Evolutionary conservation across 2,888 invertebrate species (phyloP).

Genomic region (Leptopterna dolabrata): DNA sequence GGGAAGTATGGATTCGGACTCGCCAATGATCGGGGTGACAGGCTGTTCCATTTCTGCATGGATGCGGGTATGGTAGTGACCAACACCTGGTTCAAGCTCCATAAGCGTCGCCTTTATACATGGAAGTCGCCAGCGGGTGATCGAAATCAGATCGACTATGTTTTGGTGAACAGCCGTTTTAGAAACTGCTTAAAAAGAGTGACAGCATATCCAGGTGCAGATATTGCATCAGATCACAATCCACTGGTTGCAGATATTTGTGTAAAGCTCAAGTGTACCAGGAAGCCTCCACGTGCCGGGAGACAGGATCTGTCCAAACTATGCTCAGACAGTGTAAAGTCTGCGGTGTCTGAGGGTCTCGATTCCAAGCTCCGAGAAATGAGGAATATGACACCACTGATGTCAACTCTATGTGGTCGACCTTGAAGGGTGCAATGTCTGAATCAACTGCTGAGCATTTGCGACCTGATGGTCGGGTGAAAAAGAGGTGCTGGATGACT

Average conservation of each 20-base stretch:
- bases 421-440: slow-evolving; percentile 12
- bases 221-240: slow-evolving; percentile 9
- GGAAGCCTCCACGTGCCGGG: not conserved
- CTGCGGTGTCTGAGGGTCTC: not conserved
- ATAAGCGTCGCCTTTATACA: slow-evolving; percentile 20
- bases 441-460: slow-evolving; percentile 15
- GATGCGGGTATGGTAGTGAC: slow-evolving; percentile 23
- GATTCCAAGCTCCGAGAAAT: not conserved
- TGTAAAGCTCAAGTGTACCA: not conserved
- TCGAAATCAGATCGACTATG: not conserved
- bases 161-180: not conserved
- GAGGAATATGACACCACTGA: not conserved
- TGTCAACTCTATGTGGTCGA: not conserved
- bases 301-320: not conserved
- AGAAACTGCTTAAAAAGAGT: slow-evolving; percentile 4
- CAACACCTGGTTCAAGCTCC: slow-evolving; percentile 29
- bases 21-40: slow-evolving; percentile 16
- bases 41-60: slow-evolving; percentile 21
- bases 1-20: not conserved
- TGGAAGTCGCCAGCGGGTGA: slow-evolving; percentile 5
- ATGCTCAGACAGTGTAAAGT: not conserved
- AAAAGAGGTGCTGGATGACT: slow-evolving; percentile 15
- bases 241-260: slow-evolving; percentile 15
- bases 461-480: slow-evolving; percentile 21
- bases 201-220: not conserved